Percentiles rank a stretch among this genome's conserved stretches.
Evolutionary conservation across 2,797 vertebrate genomes (phyloP).

Genomic region (Pseudomugil gertrudae): DNA sequence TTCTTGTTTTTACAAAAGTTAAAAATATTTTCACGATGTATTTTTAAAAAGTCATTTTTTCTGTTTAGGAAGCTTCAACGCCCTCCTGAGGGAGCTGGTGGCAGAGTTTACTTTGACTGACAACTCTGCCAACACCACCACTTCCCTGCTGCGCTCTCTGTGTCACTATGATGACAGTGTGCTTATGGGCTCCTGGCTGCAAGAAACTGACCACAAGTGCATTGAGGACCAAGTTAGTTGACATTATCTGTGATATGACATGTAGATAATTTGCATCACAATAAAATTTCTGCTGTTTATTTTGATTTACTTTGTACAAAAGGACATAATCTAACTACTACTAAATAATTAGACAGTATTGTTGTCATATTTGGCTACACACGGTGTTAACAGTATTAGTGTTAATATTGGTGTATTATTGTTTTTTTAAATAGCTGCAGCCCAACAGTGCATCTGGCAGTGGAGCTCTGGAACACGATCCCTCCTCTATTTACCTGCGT

Average conservation of each 20-base stretch:
- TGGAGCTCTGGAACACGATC: constrained; percentile 96
- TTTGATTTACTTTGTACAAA: too few species aligned
- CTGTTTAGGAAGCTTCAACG: constrained; percentile 92
- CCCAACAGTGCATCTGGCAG: constrained; percentile 98
- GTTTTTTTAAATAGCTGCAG: constrained; percentile 86
- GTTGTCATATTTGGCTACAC: neutral
- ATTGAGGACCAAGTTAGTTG: constrained; percentile 94
- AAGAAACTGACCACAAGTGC: constrained; percentile 98
- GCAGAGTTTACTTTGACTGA: constrained; percentile 98
- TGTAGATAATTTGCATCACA: neutral
- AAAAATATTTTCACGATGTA: neutral
- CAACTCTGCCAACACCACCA: constrained; percentile 98
- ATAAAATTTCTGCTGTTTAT: too few species aligned
- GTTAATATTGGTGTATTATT: constrained; percentile 1
- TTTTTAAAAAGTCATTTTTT: constrained; percentile 30
- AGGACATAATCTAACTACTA: neutral
- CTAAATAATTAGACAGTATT: constrained; percentile 6
- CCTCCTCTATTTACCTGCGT: constrained; percentile 96
- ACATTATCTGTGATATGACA: neutral
- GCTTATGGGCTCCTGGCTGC: constrained; percentile 98
- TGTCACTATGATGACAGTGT: constrained; percentile 99
- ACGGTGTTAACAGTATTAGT: neutral
- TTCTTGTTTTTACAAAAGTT: neutral
- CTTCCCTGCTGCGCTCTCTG: constrained; percentile 94
- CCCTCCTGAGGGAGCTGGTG: constrained; percentile 94